Percentiles rank a stretch among this genome's conserved stretches.
phyloP scores from a whole-genome alignment of 2,797 vertebrate species.

The Esox lucius region DNA sequence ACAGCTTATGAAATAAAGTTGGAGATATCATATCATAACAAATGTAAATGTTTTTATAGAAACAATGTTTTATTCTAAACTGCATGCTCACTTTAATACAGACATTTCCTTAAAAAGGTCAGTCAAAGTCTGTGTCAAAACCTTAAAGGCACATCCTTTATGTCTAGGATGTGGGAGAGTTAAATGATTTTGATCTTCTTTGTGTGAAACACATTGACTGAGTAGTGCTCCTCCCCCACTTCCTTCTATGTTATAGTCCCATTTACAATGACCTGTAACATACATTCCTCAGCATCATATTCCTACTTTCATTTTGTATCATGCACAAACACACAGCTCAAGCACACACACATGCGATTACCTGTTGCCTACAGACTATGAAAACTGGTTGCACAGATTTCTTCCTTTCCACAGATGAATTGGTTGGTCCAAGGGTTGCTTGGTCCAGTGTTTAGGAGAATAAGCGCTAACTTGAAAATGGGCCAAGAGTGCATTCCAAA shows the following conservation, averaged over 20 bases:
- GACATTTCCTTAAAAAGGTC: no score
- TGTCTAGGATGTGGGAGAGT: neutral
- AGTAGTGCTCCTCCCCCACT: neutral
- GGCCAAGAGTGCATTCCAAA: neutral
- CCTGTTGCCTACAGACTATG: neutral
- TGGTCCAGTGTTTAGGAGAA: neutral
- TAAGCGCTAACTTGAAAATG: neutral
- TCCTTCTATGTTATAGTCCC: neutral
- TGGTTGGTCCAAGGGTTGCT: neutral
- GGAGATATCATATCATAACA: no score
- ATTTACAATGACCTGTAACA: no score
- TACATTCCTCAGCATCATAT: constrained; percentile 2
- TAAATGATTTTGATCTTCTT: neutral
- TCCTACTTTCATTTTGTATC: constrained; percentile 5
- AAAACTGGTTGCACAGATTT: neutral
- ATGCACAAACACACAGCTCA: constrained; percentile 29
- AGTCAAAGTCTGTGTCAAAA: no score
- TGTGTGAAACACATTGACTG: constrained; percentile 9
- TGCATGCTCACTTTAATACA: no score
- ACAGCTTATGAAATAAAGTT: no score
- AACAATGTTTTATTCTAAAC: no score
- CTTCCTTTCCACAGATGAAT: neutral
- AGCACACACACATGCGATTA: neutral
- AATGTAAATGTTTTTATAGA: no score
- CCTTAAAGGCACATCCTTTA: neutral